Base-by-base conservation (phyloP, 2,797 vertebrate genomes). In the Loris lydekkerianus region DNA sequence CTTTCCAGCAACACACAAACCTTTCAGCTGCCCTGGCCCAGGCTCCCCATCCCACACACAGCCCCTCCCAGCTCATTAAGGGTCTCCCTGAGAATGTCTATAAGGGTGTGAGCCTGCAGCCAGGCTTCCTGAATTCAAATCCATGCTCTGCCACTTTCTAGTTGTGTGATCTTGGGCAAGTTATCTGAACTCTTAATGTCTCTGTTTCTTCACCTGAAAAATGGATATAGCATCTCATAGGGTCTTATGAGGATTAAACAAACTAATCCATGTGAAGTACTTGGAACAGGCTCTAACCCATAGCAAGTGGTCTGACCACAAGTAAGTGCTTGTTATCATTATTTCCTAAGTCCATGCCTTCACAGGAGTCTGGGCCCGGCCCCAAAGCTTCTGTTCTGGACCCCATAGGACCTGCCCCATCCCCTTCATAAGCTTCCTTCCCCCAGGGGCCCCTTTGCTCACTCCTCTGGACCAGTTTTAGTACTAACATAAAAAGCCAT, bases 201-300 rank as follows among this genome's bases (percentile, higher is more conserved):
- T 91, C 75, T 67, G 3, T 91, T 93, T 88, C 70, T 87, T 94
- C 53, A 27, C 17, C 82, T 92, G 91, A 65, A 80, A 94, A 93
- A 56, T 4, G 80, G 61, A 80, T 46, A 53, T n/a, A 82, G 13
- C 43, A 76, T 31, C 25, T 80, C 82, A 20, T 0, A 76, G 61
- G 31, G 40, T 46, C 73, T 34, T 53, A 5, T 46, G 65, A 69
- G 58, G 58, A 85, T n/a, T 43, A 60, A 92, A 82, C n/a, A 14
- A 94, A 82, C 61, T 81, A 25, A 69, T 18, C 37, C 20, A 37
- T 0, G 40, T n/a, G 43, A 77, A 86, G 86, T 61, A 89, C n/a
- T 69, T 61, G 73, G 61, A 65, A 86, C 15, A 20, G 46, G 56
- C 25, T 53, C 70, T 86, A 58, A 92, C 20, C 40, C 25, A 49